These are phyloP conservation scores for Alosa sapidissima DNA, from an alignment of 2,797 vertebrate genomes.

Conservation along the genomic window DNA sequence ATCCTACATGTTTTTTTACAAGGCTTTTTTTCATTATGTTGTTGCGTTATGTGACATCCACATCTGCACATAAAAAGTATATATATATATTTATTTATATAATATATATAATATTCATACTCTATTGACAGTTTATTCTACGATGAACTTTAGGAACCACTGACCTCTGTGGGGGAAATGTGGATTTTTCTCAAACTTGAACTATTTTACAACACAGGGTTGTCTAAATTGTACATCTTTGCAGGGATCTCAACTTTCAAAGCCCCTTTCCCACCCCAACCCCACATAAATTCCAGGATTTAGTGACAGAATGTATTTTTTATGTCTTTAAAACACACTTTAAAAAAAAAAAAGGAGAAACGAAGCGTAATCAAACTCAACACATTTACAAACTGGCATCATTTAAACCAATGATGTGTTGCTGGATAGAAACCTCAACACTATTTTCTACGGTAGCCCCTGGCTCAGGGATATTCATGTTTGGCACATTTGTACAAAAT, in stretches of 20 bases:
- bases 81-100: constrained; percentile 79
- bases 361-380: constrained; percentile 59
- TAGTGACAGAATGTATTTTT: constrained; percentile 54
- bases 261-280: constrained; percentile 56
- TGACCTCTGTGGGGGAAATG: constrained; percentile 68
- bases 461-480: constrained; percentile 60
- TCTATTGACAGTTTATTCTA: constrained; percentile 85
- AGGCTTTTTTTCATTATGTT: constrained; percentile 73
- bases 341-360: constrained; percentile 59
- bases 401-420: constrained; percentile 63
- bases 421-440: constrained; percentile 60
- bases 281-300: constrained; percentile 51
- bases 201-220: constrained; percentile 80
- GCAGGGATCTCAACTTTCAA: constrained; percentile 65
- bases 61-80: constrained; percentile 86
- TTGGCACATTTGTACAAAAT: constrained; percentile 76
- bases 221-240: constrained; percentile 75
- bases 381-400: constrained; percentile 78
- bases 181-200: constrained; percentile 67
- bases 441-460: constrained; percentile 45
- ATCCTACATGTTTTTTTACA: constrained; percentile 70
- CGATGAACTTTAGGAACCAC: constrained; percentile 77
- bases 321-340: constrained; percentile 70
- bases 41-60: constrained; percentile 83
- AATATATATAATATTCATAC: constrained; percentile 80